A percentile compares a stretch with the other conserved stretches of the same genome.
Evolutionary conservation across 2,797 vertebrate genomes (phyloP).

Genomic region (Sebastes variabilis): DNA sequence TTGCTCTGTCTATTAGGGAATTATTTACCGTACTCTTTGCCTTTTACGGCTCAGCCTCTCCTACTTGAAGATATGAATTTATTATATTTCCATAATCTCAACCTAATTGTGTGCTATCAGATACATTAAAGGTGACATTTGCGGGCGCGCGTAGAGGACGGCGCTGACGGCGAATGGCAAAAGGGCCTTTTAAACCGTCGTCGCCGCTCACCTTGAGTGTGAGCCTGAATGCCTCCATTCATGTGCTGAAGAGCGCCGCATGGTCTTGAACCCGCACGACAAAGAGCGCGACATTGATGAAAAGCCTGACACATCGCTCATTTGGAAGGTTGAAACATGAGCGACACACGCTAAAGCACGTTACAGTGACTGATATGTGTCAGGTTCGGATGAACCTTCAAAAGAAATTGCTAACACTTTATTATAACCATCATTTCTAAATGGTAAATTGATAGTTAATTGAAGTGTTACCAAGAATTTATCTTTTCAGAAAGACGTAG

Average conservation of each 20-base stretch:
- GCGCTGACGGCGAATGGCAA: slow-evolving; percentile 18
- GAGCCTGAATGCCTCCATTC: neutral
- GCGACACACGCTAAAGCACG: neutral
- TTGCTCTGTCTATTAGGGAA: slow-evolving; percentile 31
- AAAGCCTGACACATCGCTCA: slow-evolving; percentile 42
- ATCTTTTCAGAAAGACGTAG: neutral
- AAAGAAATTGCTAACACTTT: neutral
- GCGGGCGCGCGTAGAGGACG: slow-evolving; percentile 32
- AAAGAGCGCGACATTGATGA: slow-evolving; percentile 9
- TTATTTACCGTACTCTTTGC: slow-evolving; percentile 43
- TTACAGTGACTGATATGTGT: slow-evolving; percentile 2
- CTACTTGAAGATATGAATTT: neutral
- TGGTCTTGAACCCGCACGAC: slow-evolving; percentile 44
- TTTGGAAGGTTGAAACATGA: slow-evolving; percentile 22
- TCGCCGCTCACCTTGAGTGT: slow-evolving; percentile 6
- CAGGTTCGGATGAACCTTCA: neutral
- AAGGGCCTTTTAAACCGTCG: slow-evolving; percentile 26
- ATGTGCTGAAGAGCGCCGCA: neutral
- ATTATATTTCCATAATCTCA: slow-evolving; percentile 40
- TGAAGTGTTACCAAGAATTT: too few relatives aligned
- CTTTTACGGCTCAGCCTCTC: slow-evolving; percentile 13
- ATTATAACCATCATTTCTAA: too few relatives aligned
- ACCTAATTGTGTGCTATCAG: slow-evolving; percentile 45
- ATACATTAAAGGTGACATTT: slow-evolving; percentile 54
- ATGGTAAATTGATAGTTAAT: too few relatives aligned